These are phyloP conservation scores for Cranoglanis bouderius DNA, from an alignment of 2,113 vertebrate genomes.

Conservation along the genomic window DNA sequence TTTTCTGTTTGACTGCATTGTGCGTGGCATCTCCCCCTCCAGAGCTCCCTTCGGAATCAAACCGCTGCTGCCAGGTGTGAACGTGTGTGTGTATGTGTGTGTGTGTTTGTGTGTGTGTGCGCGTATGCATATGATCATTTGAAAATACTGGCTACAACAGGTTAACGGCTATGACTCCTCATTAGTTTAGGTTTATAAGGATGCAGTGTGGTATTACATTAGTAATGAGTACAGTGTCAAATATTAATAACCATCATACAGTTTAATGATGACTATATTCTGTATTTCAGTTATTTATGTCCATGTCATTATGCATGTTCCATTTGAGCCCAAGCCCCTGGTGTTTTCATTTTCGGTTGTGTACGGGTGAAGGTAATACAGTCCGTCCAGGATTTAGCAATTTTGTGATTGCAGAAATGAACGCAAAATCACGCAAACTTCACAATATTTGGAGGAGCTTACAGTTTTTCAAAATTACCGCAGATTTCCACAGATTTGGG, in stretches of 20 bases:
- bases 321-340: not conserved
- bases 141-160: not conserved
- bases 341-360: not conserved
- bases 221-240: not conserved
- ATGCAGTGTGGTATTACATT: not conserved
- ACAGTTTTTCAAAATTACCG: too few species aligned
- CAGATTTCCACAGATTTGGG: too few species aligned
- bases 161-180: not conserved
- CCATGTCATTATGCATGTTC: not conserved
- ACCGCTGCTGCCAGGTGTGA: constrained; percentile 88
- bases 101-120: not conserved
- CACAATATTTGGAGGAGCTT: too few species aligned
- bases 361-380: not conserved
- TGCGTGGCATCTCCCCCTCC: constrained; percentile 89
- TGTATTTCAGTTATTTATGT: not conserved
- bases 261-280: not conserved
- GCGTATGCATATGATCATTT: not conserved
- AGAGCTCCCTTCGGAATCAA: constrained; percentile 88
- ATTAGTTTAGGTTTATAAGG: not conserved
- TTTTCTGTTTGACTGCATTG: constrained; percentile 97
- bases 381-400: too few species aligned
- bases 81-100: not conserved
- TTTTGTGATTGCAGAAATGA: too few species aligned
- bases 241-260: not conserved
- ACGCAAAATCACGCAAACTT: too few species aligned